These are phyloP conservation scores for Pinna nobilis DNA, from an alignment of 1,140 invertebrate genomes.

Conservation along the genomic window DNA sequence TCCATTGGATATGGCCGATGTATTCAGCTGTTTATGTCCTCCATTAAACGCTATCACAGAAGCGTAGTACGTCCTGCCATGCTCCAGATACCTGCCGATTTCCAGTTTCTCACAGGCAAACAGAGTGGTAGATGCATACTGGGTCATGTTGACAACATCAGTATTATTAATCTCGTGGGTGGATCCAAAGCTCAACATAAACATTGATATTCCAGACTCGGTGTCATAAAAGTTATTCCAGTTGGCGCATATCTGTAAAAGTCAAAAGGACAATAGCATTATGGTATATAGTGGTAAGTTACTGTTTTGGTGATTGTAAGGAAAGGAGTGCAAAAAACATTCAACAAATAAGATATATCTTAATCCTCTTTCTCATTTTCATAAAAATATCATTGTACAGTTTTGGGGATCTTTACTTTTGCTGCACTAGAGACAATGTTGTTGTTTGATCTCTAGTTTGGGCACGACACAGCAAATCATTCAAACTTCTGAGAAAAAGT, in stretches of 20 bases:
- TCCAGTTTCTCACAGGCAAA: slow-evolving; percentile 29
- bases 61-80: slow-evolving; percentile 41
- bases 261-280: neutral
- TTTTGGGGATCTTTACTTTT: no score
- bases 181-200: slow-evolving; percentile 34
- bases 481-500: no score
- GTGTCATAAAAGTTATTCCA: slow-evolving; percentile 52
- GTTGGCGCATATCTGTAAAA: slow-evolving; percentile 49
- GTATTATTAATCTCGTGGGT: slow-evolving; percentile 4
- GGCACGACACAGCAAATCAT: no score
- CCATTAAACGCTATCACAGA: slow-evolving; percentile 51
- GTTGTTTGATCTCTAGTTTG: no score
- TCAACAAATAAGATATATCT: no score
- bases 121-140: slow-evolving; percentile 12
- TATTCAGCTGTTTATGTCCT: slow-evolving; percentile 47
- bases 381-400: no score
- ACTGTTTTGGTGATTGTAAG: no score
- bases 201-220: slow-evolving; percentile 47
- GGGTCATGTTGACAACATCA: slow-evolving; percentile 20
- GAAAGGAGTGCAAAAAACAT: no score
- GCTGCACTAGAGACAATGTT: no score
- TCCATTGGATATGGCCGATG: slow-evolving; percentile 45
- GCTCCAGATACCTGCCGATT: slow-evolving; percentile 22
- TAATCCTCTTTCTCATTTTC: no score
- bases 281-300: neutral